These are phyloP conservation scores for Calameuta filiformis DNA, from an alignment of 2,888 invertebrate species.

Conservation along the genomic window DNA sequence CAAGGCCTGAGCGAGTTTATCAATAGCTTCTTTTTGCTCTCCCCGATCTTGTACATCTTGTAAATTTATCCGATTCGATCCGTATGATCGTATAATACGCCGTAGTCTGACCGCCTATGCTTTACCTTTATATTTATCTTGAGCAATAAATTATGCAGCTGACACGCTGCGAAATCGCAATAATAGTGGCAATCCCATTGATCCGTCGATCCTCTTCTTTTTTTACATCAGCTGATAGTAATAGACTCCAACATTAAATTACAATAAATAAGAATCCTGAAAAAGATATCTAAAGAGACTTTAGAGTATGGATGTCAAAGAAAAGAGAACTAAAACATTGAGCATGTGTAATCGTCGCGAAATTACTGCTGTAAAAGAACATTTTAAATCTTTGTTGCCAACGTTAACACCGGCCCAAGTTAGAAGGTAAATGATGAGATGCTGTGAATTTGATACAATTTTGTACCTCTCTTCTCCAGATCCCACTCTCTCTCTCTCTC, in stretches of 20 bases:
- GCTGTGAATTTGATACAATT: background rate
- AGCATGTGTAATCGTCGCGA: conserved; percentile 37
- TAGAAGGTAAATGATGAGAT: conserved; percentile 47
- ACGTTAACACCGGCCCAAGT: conserved; percentile 55
- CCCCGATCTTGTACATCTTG: conserved; percentile 38
- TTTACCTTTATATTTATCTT: conserved; percentile 50
- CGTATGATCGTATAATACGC: conserved; percentile 29
- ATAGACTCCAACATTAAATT: background rate
- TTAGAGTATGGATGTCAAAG: background rate
- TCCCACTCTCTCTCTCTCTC: too few relatives aligned
- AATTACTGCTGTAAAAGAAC: conserved; percentile 41
- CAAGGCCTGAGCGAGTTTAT: conserved; percentile 31
- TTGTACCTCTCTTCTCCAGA: too few relatives aligned
- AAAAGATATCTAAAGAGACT: background rate
- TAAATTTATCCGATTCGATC: conserved; percentile 37
- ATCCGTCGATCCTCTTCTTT: background rate
- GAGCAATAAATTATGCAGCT: conserved; percentile 57
- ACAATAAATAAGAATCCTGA: background rate
- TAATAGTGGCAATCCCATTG: background rate
- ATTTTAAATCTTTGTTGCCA: conserved; percentile 59
- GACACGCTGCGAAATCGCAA: conserved; percentile 38
- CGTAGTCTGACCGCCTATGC: conserved; percentile 34
- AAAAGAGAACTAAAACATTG: conserved; percentile 34
- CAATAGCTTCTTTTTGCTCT: background rate
- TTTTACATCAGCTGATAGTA: background rate